These are phyloP conservation scores for Blennius ocellaris DNA, from an alignment of 2,113 vertebrate species.

Conservation along the genomic window DNA sequence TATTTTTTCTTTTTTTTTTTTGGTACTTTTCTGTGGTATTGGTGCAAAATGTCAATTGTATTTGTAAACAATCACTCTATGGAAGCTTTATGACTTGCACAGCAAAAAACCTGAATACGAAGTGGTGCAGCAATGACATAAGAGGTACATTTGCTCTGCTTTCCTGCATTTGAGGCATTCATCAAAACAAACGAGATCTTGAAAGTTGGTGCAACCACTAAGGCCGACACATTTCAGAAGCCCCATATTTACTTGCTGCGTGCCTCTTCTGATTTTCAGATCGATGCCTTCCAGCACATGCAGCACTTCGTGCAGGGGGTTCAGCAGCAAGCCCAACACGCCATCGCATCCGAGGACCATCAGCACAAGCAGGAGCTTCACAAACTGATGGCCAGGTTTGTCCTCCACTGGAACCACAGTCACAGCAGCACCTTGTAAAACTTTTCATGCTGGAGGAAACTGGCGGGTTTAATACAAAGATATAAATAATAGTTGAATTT, in stretches of 20 bases:
- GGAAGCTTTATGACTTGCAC: too few relatives aligned
- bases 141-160: too few relatives aligned
- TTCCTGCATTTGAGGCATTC: too few relatives aligned
- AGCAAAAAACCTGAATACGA: too few relatives aligned
- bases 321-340: conserved; percentile 96
- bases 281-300: conserved; percentile 98
- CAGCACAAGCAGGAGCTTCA: conserved; percentile 97
- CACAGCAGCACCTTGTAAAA: not conserved
- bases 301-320: conserved; percentile 97
- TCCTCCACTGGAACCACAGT: not conserved
- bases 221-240: too few relatives aligned
- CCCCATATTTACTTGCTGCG: not conserved
- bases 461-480: not conserved
- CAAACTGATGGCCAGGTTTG: conserved; percentile 99
- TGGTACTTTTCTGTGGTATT: too few relatives aligned
- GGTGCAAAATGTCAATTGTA: too few relatives aligned
- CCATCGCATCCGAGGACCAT: conserved; percentile 93
- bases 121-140: too few relatives aligned
- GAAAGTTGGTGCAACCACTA: too few relatives aligned
- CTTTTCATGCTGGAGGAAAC: conserved; percentile 1
- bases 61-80: too few relatives aligned
- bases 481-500: not conserved
- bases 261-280: conserved; percentile 77
- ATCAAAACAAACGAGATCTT: too few relatives aligned
- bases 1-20: too few relatives aligned